Evolutionary conservation across 2,888 invertebrate genomes (phyloP).

Genomic region (Drosophila yooni): DNA sequence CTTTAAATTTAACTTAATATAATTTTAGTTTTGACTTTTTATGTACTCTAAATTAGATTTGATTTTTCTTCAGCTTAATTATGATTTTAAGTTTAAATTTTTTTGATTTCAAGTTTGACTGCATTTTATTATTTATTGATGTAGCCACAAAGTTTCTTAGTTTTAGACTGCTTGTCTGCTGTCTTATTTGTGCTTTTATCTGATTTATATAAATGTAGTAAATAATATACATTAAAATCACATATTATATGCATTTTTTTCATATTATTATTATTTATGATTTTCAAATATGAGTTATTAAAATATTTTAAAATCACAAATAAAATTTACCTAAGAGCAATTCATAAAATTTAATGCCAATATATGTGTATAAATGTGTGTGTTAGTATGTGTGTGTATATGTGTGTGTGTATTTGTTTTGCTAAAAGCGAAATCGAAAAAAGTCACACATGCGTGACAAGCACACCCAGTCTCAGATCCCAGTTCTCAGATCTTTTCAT

Average conservation of each 20-base stretch:
- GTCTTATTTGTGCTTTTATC: too few relatives aligned
- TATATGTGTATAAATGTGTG: neutral
- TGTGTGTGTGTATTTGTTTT: neutral
- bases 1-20: neutral
- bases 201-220: too few relatives aligned
- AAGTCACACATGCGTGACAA: conserved; percentile 18
- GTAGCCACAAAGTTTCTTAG: neutral
- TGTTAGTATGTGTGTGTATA: neutral
- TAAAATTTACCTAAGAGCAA: neutral
- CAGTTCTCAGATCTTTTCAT: conserved; percentile 5
- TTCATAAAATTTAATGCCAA: neutral
- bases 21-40: neutral
- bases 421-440: conserved; percentile 3
- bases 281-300: neutral
- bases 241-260: too few relatives aligned
- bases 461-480: conserved; percentile 5
- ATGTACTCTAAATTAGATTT: neutral
- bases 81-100: neutral
- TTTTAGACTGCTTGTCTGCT: too few relatives aligned
- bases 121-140: neutral
- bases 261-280: neutral
- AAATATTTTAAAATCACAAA: neutral
- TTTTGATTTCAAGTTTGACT: too few relatives aligned
- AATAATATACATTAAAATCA: too few relatives aligned
- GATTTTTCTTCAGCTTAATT: neutral